Base-by-base conservation (phyloP, 1,140 invertebrate genomes). In the Lepidurus arcticus region DNA sequence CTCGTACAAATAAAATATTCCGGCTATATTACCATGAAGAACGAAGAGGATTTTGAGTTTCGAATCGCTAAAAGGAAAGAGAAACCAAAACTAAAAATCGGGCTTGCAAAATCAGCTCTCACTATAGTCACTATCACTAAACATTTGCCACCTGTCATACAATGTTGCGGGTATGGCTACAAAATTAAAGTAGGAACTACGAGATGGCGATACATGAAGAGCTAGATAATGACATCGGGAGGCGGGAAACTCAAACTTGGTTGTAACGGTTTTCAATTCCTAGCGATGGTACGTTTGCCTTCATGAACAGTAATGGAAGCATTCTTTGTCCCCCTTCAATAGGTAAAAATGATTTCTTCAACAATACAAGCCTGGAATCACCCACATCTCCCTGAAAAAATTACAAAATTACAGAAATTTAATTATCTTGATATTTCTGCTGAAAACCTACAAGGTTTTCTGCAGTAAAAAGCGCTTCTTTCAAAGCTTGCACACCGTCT, bases 61-160 rank as follows among this genome's bases (percentile, higher is more conserved):
- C 16, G 21, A 65, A 65, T 13, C 53, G n/a, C 5, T 65, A 65
- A 65, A 65, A 16, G 53, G 16, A 65, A 65, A 65, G 53, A 21
- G 21, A 65, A 65, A n/a, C 53, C 34, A 34, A 65, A 65, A 65
- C 53, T 65, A 65, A 65, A 65, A 65, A 11, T 21, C n/a, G 16
- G 53, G 53, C 16, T 16, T 5, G 13, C 21, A 13, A 65, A 65
- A 65, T 9, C n/a, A 65, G 53, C 53, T 65, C 53, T 65, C 53
- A 10, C 53, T 21, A 21, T 65, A n/a, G 21, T 65, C 53, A 10
- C 53, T 21, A 21, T 65, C 53, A 65, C 53, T 9, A 65, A 13
- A 65, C 53, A 65, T 10, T 65, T 65, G 53, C 53, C 53, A 65
- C 53, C 53, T 65, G 53, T 65, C 53, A 65, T n/a, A 65, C 53